Evolutionary conservation across 2,113 vertebrate genomes (phyloP), one percentile per base, ranked within the genome.

Genomic region (Esox niger): DNA sequence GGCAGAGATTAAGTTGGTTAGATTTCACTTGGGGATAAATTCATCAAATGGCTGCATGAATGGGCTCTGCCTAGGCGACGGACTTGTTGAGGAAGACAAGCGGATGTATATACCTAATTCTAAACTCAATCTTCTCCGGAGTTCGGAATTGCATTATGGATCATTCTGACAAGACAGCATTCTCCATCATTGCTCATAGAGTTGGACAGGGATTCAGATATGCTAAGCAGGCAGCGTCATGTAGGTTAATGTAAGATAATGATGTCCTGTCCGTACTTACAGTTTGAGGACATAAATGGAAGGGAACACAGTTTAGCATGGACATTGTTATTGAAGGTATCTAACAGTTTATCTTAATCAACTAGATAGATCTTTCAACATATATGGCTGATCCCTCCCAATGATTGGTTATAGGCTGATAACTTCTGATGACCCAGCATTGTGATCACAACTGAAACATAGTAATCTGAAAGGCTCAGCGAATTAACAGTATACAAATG

Each of bases 191-290:
- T 73, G 66, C 76, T 82, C 72, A 66, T 76, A 79, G 77, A 83
- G 83, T 83, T 87, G 76, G 78, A 86, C 68, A 77, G 80, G 64
- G 70, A 82, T 75, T 88, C 74, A 85, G 88, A 89, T 91, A 91
- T 86, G 87, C 79, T 89, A 90, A 90, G 86, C 86, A 88, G 84
- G 74, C 73, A 69, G 76, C 81, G 84, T 84, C 82, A 80, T 61
- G 84, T 88, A 92, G 88, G 88, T 94, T 95, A 93, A 93, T 92
- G 92, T 88, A 86, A 92, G 90, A 92, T 88, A 87, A 85, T 90
- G n/a, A 84, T 83, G 84, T 82, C 89, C 85, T 91, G 89, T n/a
- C 47, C 17, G n/a, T n/a, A n/a, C n/a, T n/a, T n/a, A n/a, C n/a
- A n/a, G n/a, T n/a, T n/a, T n/a, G n/a, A n/a, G n/a, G n/a, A n/a